Percentiles rank a stretch among this genome's conserved stretches.
Conservation (phyloP, 2,797 vertebrate species). For the Tapirus indicus region DNA sequence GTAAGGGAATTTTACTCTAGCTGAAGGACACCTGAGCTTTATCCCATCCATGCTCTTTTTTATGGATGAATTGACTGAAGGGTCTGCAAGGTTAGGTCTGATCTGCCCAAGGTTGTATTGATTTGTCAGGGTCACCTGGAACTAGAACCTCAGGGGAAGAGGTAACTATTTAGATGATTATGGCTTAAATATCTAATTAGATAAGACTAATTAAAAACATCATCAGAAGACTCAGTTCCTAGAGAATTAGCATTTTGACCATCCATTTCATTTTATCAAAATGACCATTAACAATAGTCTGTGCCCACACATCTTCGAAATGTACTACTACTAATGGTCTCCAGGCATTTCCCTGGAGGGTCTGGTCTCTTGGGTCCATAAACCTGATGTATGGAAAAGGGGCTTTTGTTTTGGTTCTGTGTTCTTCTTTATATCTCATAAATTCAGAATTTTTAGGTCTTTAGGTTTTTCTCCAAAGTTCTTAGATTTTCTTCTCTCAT, state of each 20-base stretch:
- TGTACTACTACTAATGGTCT: no score
- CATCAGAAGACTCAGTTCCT: conserved; percentile 53
- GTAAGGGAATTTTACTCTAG: not conserved
- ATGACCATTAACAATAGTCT: not conserved
- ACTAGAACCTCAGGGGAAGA: not conserved
- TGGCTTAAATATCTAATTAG: conserved; percentile 53
- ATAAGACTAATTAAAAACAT: conserved; percentile 17
- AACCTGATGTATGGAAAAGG: not conserved
- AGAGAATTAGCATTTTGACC: conserved; percentile 35
- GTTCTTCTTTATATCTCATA: not conserved
- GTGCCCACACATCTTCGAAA: not conserved
- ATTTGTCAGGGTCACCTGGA: not conserved
- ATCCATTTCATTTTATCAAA: conserved; percentile 41
- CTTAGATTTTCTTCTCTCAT: not conserved
- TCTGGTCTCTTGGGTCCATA: not conserved
- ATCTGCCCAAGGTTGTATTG: not conserved
- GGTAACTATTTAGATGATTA: conserved; percentile 19
- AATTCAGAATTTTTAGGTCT: not conserved
- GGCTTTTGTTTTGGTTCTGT: not conserved
- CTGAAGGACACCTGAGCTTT: not conserved
- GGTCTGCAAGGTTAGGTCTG: not conserved
- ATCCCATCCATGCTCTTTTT: not conserved
- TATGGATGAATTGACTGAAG: not conserved
- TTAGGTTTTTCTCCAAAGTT: not conserved
- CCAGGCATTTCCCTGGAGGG: not conserved